Evolutionary conservation across 2,797 vertebrate genomes (phyloP), one percentile per base, ranked within the genome.

Genomic region (Esox lucius): DNA sequence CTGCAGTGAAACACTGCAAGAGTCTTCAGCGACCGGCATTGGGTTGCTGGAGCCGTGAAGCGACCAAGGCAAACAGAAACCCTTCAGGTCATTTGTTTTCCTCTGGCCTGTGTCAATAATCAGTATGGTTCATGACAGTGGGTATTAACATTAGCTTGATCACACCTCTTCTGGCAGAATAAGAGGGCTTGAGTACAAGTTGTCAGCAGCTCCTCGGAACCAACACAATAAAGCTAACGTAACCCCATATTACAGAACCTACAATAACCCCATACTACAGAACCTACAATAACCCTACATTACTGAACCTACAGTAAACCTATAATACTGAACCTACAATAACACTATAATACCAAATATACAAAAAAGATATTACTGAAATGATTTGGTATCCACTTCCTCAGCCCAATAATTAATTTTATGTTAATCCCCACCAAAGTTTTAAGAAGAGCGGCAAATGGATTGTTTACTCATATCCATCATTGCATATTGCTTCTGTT

Each of bases 191-290:
- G 16, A 22, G 46, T 51, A 85, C 89, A 89, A 91, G 91, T 88
- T 91, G 91, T 89, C 89, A 85, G 77, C 48, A 61, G 75, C 81
- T 88, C 78, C 76, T 15, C 66, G 22, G 81, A 84, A 88, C 82
- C 78, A 46, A 13, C 42, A 46, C 42, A 46, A 46, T 46, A 46
- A 42, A 13, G 12, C 42, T 79, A 79, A 56, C 53, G 77, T 56
- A 75, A 75, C 64, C 75, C 75, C 53, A 74, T 39, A 24, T n/a
- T 70, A 73, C 68, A 69, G 46, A 19, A 16, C 56, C 42, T 42
- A 42, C 2, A 42, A 42, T 42, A 7, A 42, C 42, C 42, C 2
- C 8, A 42, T 9, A 11, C 42, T 42, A 42, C 42, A 12, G 42
- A 46, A 46, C 42, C 42, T 79, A 79, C 51, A 64, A 77, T 53